These are phyloP conservation scores for Bhutanitis thaidina DNA, from an alignment of 2,888 invertebrate genomes.

Conservation along the genomic window DNA sequence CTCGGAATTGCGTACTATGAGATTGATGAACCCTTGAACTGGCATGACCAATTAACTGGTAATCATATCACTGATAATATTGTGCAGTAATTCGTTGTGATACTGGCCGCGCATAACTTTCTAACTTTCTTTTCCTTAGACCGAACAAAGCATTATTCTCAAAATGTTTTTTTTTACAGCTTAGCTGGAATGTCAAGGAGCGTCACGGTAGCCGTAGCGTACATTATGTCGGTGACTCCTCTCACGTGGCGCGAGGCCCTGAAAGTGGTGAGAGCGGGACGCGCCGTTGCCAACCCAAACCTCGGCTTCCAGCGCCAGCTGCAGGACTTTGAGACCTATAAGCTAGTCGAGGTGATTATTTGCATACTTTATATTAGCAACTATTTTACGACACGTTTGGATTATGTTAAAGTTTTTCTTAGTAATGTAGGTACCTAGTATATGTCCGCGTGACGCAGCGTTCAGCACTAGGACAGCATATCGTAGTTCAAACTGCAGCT, in stretches of 20 bases:
- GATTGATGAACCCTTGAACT: too few relatives aligned
- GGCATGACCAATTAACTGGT: too few relatives aligned
- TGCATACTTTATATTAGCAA: background rate
- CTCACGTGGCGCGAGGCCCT: constrained; percentile 95
- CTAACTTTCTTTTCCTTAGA: too few relatives aligned
- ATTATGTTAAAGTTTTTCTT: background rate
- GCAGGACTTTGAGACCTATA: constrained; percentile 92
- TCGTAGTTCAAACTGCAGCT: too few relatives aligned
- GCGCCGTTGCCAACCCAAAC: constrained; percentile 97
- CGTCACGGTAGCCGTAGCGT: constrained; percentile 96
- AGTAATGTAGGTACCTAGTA: too few relatives aligned
- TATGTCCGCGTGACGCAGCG: too few relatives aligned
- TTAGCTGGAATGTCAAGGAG: constrained; percentile 98
- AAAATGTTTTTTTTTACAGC: constrained; percentile 75
- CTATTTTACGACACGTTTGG: background rate
- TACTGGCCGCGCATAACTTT: too few relatives aligned
- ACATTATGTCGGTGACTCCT: constrained; percentile 96
- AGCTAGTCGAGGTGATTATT: constrained; percentile 84
- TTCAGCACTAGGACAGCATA: too few relatives aligned
- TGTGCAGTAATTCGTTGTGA: too few relatives aligned
- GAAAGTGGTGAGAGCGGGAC: constrained; percentile 94
- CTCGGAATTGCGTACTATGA: too few relatives aligned
- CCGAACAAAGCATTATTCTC: too few relatives aligned
- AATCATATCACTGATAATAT: too few relatives aligned
- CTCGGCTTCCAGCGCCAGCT: constrained; percentile 96